Conservation (phyloP, 2,113 vertebrate species). For the Callopanchax toddi region DNA sequence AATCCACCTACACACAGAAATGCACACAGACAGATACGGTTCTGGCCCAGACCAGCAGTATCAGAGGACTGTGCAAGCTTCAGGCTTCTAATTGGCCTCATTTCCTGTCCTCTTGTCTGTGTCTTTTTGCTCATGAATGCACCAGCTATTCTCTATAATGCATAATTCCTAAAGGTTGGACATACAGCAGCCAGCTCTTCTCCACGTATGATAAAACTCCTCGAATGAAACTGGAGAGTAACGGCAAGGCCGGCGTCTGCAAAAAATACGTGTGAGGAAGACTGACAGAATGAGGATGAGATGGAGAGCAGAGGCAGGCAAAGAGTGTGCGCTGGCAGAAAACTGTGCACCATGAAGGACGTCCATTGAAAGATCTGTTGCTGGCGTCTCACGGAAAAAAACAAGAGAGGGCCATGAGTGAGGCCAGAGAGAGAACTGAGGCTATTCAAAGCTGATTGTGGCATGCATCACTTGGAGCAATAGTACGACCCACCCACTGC, state of each 20-base stretch:
- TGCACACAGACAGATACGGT: slow-evolving; percentile 12
- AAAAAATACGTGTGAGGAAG: slow-evolving; percentile 20
- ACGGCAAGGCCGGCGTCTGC: slow-evolving; percentile 39
- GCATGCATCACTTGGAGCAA: slow-evolving; percentile 55
- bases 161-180: slow-evolving; percentile 51
- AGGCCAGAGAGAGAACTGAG: slow-evolving; percentile 38
- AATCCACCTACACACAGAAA: slow-evolving; percentile 25
- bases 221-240: slow-evolving; percentile 47
- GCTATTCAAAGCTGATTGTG: slow-evolving; percentile 57
- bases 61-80: slow-evolving; percentile 57
- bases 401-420: slow-evolving; percentile 22
- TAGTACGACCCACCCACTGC: slow-evolving; percentile 50
- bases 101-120: slow-evolving; percentile 66
- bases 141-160: slow-evolving; percentile 48
- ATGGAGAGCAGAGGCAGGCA: slow-evolving; percentile 48
- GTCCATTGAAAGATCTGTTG: slow-evolving; percentile 54
- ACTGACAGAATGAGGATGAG: slow-evolving; percentile 69
- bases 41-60: slow-evolving; percentile 44
- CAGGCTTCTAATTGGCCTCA: slow-evolving; percentile 74
- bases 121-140: slow-evolving; percentile 64
- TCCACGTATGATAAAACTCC: slow-evolving; percentile 59
- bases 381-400: slow-evolving; percentile 47
- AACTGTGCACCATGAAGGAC: slow-evolving; percentile 65
- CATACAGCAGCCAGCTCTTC: slow-evolving; percentile 52
- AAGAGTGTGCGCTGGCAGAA: slow-evolving; percentile 44